A percentile compares a stretch with the other conserved stretches of the same genome.
Evolutionary conservation across 2,797 vertebrate genomes (phyloP).

Genomic region (Pipistrellus nathusii): DNA sequence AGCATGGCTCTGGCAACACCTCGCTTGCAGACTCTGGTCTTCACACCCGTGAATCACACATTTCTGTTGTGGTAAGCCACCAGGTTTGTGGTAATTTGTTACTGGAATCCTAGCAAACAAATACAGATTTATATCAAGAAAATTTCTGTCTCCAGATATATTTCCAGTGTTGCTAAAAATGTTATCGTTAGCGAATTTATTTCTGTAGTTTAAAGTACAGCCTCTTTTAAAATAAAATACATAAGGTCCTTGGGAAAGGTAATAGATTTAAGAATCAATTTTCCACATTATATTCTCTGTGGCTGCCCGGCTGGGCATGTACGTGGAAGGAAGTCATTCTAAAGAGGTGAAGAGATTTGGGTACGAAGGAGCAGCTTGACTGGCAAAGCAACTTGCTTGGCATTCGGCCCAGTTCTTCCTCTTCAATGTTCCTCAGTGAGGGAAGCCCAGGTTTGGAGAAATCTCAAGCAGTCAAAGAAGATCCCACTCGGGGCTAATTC

Average conservation of each 20-base stretch:
- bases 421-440: not conserved
- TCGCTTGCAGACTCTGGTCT: not conserved
- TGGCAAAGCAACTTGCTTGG: not conserved
- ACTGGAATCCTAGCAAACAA: not conserved
- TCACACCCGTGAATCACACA: not conserved
- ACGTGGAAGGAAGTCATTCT: not conserved
- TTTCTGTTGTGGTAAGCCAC: not conserved
- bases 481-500: not conserved
- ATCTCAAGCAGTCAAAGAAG: not conserved
- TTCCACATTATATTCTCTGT: not conserved
- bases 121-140: not conserved
- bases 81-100: not conserved
- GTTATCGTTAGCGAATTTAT: not conserved
- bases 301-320: not conserved
- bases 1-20: accelerated
- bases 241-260: not conserved
- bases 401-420: not conserved
- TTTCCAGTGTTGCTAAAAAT: not conserved
- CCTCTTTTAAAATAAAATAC: conserved; percentile 38
- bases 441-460: not conserved
- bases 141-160: not conserved
- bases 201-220: conserved; percentile 34
- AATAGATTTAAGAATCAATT: conserved; percentile 47
- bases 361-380: not conserved
- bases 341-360: not conserved